Conservation (phyloP, 2,113 vertebrate species). For the Copsychus sechellarum region DNA sequence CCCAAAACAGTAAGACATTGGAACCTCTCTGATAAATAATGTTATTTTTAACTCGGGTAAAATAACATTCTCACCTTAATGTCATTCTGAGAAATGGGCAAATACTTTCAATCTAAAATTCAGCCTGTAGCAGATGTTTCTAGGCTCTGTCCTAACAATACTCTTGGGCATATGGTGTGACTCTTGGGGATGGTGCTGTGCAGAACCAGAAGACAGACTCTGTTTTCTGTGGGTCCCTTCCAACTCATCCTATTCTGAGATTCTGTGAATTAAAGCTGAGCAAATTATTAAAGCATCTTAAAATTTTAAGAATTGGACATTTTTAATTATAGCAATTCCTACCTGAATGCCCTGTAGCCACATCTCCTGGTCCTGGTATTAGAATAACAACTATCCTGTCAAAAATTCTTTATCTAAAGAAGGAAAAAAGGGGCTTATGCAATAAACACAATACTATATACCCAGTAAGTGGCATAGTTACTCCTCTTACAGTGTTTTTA, state of each 20-base stretch:
- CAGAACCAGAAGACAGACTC: not conserved
- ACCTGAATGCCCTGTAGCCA: not conserved
- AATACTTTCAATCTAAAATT: not conserved
- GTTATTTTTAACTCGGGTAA: not conserved
- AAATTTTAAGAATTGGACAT: not conserved
- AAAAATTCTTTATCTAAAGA: not conserved
- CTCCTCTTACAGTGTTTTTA: not conserved
- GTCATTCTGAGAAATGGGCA: not conserved
- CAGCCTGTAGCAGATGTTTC: not conserved
- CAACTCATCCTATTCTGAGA: not conserved
- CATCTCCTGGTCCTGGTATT: not conserved
- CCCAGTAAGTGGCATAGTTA: not conserved
- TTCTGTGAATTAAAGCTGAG: not conserved
- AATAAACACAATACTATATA: not conserved
- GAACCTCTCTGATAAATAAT: not conserved
- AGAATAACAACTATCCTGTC: not conserved
- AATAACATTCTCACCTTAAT: not conserved
- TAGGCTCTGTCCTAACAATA: not conserved
- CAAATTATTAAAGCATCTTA: not conserved
- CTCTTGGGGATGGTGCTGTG: not conserved
- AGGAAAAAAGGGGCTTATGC: not conserved
- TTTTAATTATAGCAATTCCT: not conserved
- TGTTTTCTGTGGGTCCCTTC: not conserved
- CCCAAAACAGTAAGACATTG: not conserved
- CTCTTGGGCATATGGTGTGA: not conserved